A percentile compares a stretch with the other conserved stretches of the same genome.
phyloP scores from a whole-genome alignment of 2,113 vertebrate genomes.

The Cyphomyrus discorhynchus region DNA sequence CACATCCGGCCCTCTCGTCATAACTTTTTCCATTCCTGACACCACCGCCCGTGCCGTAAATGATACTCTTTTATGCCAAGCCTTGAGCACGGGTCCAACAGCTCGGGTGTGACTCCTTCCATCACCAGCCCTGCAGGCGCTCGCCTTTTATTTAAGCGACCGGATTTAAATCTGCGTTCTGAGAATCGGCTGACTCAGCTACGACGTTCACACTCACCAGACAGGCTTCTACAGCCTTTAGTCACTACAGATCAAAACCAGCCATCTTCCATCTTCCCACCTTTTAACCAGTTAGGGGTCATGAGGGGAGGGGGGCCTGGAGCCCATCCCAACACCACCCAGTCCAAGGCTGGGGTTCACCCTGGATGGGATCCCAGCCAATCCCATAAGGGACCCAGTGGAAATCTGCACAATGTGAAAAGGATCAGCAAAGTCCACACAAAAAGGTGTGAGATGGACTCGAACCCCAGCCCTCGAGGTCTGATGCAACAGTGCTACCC shows the following conservation, averaged over 20 bases:
- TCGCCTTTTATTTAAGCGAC: neutral
- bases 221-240: neutral
- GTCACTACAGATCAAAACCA: neutral
- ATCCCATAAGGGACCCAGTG: neutral
- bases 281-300: neutral
- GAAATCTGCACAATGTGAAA: neutral
- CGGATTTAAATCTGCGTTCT: neutral
- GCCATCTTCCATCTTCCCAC: neutral
- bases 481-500: neutral
- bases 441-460: neutral
- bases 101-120: neutral
- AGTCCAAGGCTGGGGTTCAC: neutral
- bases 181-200: neutral
- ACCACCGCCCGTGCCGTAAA: conserved; percentile 42
- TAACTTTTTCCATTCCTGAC: conserved; percentile 49
- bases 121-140: neutral
- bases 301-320: neutral
- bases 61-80: conserved; percentile 32
- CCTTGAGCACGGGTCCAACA: neutral
- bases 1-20: conserved; percentile 16
- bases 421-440: neutral
- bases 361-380: neutral
- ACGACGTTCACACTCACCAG: neutral
- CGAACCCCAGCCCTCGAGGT: neutral
- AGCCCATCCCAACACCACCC: neutral